Percentiles rank a stretch among this genome's conserved stretches.
Evolutionary conservation across 2,797 vertebrate species (phyloP).

Genomic region (Eupleurogrammus muticus): DNA sequence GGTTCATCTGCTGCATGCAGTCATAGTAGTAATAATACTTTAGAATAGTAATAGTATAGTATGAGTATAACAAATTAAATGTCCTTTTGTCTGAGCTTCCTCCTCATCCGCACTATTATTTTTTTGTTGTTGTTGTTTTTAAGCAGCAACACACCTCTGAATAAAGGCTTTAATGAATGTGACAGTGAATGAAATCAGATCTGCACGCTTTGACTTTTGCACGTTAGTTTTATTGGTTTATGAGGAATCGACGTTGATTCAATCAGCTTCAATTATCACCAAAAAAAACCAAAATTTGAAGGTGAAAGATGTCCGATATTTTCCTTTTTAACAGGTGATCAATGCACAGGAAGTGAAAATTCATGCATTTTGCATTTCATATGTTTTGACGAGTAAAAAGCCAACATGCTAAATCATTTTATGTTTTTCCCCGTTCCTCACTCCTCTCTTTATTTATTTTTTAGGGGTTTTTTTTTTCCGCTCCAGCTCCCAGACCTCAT

Average conservation of each 20-base stretch:
- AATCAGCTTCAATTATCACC: conserved; percentile 53
- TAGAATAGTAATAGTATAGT: no score
- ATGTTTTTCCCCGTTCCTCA: conserved; percentile 63
- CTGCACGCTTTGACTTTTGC: conserved; percentile 35
- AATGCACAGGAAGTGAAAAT: conserved; percentile 57
- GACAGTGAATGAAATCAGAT: conserved; percentile 6
- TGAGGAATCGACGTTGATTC: conserved; percentile 31
- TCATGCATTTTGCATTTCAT: conserved; percentile 65
- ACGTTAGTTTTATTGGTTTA: background rate
- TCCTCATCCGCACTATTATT: background rate
- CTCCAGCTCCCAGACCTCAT: conserved; percentile 77
- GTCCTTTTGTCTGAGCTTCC: background rate
- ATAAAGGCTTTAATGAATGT: no score
- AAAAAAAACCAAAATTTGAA: conserved; percentile 47
- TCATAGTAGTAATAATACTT: no score
- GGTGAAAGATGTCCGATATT: conserved; percentile 70
- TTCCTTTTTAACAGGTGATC: conserved; percentile 67
- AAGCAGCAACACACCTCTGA: no score
- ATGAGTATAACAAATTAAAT: no score
- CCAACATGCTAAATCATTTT: conserved; percentile 87
- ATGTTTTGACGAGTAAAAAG: conserved; percentile 73
- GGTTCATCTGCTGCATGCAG: no score
- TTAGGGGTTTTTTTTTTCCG: no score
- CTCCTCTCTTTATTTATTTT: conserved; percentile 49
- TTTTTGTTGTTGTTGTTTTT: no score